phyloP scores from a whole-genome alignment of 2,888 invertebrate genomes.

The Labia minor region DNA sequence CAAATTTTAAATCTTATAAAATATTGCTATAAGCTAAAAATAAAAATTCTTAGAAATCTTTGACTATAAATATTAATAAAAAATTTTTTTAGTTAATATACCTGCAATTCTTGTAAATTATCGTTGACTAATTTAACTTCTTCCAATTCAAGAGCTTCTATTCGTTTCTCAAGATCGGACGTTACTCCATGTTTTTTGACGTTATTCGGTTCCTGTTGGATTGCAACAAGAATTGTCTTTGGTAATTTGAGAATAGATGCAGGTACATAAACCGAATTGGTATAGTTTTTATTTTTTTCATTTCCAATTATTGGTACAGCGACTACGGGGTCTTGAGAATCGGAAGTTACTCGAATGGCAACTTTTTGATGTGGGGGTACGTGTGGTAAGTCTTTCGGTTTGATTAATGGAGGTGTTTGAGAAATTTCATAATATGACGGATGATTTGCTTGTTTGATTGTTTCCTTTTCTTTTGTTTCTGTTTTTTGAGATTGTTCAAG shows the following conservation, averaged over 20 bases:
- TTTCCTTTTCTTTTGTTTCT: no score
- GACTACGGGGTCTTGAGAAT: not conserved
- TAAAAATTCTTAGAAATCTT: no score
- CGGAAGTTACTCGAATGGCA: not conserved
- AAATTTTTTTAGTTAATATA: not conserved
- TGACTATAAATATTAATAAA: no score
- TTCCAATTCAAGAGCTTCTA: not conserved
- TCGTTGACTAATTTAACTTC: not conserved
- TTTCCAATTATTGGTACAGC: not conserved
- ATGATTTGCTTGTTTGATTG: no score
- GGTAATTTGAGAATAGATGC: not conserved
- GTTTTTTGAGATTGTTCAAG: no score
- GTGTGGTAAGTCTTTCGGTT: no score
- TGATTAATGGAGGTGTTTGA: no score
- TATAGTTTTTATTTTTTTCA: not conserved
- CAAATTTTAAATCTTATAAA: no score
- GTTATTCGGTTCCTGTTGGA: not conserved
- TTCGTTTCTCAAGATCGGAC: not conserved
- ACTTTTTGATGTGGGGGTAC: not conserved
- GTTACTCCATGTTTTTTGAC: not conserved
- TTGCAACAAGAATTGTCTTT: not conserved
- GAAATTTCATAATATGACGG: no score
- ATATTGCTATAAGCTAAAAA: no score
- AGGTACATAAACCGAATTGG: not conserved
- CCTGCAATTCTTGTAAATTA: not conserved